Percentiles rank a stretch among this genome's conserved stretches.
Conservation (phyloP, 2,888 invertebrate genomes). For the Zygaena filipendulae region DNA sequence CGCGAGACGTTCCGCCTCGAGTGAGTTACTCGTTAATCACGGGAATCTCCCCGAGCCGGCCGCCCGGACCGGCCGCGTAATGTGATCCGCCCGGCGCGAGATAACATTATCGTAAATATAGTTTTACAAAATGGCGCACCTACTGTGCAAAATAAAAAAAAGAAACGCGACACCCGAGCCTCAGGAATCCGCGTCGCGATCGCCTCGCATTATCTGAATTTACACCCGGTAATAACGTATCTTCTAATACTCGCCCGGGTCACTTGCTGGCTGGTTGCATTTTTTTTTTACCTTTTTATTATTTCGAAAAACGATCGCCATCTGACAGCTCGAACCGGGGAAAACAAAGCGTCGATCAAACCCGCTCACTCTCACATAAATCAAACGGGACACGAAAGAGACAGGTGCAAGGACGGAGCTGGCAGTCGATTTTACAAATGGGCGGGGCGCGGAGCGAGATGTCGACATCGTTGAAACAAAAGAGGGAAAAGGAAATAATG, state of each 20-base stretch:
- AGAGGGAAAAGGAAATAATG: constrained; percentile 62
- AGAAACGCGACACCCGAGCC: constrained; percentile 40
- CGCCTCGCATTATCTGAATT: constrained; percentile 57
- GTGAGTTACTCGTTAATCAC: constrained; percentile 49
- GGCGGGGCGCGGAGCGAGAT: constrained; percentile 61
- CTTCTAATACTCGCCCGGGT: constrained; percentile 33
- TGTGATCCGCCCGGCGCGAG: constrained; percentile 45
- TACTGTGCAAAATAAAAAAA: constrained; percentile 44
- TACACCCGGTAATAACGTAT: constrained; percentile 40
- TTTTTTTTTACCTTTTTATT: constrained; percentile 41
- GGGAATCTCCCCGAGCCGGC: constrained; percentile 24
- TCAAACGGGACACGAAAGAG: constrained; percentile 61
- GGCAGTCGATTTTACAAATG: constrained; percentile 66
- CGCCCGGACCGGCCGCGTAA: constrained; percentile 41
- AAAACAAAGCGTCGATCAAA: constrained; percentile 66
- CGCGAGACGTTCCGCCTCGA: constrained; percentile 29
- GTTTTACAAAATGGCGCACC: constrained; percentile 54
- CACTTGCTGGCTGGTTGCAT: constrained; percentile 25
- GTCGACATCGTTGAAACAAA: constrained; percentile 57
- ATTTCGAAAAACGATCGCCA: constrained; percentile 35
- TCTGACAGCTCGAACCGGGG: constrained; percentile 47
- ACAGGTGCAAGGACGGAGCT: constrained; percentile 59
- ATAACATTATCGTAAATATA: constrained; percentile 63
- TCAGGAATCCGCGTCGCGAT: constrained; percentile 45
- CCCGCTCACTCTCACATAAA: constrained; percentile 67